phyloP scores from a whole-genome alignment of 2,888 invertebrate species.

The Pristionchus maxplancki region DNA sequence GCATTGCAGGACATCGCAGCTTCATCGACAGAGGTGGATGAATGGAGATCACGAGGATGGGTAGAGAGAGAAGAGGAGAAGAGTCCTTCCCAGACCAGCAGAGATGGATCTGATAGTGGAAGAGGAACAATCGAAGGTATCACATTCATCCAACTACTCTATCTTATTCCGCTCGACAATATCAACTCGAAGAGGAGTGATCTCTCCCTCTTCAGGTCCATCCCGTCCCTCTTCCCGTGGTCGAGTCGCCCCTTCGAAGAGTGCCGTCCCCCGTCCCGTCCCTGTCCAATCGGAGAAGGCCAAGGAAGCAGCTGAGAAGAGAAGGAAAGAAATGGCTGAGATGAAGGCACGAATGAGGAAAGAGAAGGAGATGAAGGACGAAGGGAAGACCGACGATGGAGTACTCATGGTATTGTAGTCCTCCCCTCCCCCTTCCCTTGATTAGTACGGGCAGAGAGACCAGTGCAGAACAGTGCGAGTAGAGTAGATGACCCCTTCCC shows the following conservation, averaged over 20 bases:
- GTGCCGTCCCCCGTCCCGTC: neutral
- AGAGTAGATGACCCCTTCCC: conserved; percentile 5
- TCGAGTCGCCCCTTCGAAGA: conserved; percentile 42
- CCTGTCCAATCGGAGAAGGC: conserved; percentile 42
- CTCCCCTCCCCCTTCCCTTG: neutral
- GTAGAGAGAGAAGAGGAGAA: conserved; percentile 26
- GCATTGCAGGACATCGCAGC: conserved; percentile 28
- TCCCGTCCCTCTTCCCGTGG: conserved; percentile 20
- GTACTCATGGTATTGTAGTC: conserved; percentile 47
- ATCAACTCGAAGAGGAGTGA: neutral
- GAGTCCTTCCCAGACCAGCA: conserved; percentile 22
- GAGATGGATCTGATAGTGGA: conserved; percentile 49
- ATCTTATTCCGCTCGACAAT: too few relatives aligned
- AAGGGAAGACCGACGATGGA: neutral
- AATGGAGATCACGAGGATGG: conserved; percentile 39
- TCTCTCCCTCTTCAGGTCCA: neutral
- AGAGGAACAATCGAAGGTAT: conserved; percentile 19
- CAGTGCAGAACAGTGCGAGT: conserved; percentile 23
- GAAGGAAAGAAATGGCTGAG: conserved; percentile 41
- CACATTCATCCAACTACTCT: too few relatives aligned
- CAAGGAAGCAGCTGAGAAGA: conserved; percentile 42
- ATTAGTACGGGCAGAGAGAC: conserved; percentile 4
- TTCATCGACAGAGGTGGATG: neutral
- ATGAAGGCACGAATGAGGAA: conserved; percentile 26
- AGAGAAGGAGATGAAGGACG: conserved; percentile 30